These are phyloP conservation scores for Apodemus speciosus DNA, from an alignment of 2,113 vertebrate species.

Conservation along the genomic window DNA sequence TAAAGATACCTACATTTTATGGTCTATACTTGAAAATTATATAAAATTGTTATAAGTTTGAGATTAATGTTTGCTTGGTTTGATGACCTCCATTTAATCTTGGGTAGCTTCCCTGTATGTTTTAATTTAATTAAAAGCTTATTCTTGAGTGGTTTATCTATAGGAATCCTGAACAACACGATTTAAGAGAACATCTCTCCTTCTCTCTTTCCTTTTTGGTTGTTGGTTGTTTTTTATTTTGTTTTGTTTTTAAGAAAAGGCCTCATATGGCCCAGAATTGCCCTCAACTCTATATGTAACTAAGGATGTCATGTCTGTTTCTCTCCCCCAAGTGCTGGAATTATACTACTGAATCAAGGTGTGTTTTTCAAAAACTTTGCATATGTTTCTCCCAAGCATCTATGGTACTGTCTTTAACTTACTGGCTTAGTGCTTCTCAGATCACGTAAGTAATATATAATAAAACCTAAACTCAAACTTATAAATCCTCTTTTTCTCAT, in stretches of 20 bases:
- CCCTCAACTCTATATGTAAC: not conserved
- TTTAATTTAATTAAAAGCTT: slow-evolving; percentile 36
- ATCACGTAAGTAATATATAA: not conserved
- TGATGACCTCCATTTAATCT: slow-evolving; percentile 24
- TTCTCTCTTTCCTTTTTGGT: not conserved
- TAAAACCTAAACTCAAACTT: slow-evolving; percentile 45
- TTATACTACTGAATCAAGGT: not conserved
- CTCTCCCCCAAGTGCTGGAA: not conserved
- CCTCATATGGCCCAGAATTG: not conserved
- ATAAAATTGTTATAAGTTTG: slow-evolving; percentile 28
- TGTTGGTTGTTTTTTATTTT: not conserved
- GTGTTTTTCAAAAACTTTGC: slow-evolving; percentile 22
- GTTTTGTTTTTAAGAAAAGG: not conserved
- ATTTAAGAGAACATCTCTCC: not conserved
- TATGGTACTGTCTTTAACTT: not conserved
- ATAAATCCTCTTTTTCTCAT: slow-evolving; percentile 28
- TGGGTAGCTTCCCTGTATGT: not conserved
- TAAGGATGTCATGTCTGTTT: not conserved
- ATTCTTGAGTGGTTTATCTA: slow-evolving; percentile 2
- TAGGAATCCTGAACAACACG: not conserved
- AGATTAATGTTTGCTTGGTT: slow-evolving; percentile 5
- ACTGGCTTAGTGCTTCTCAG: slow-evolving; percentile 6
- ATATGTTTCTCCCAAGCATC: slow-evolving; percentile 1
- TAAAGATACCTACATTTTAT: slow-evolving; percentile 35
- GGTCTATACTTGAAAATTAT: slow-evolving; percentile 22